Evolutionary conservation across 1,140 invertebrate species (phyloP).

Genomic region (Helicoverpa armigera): DNA sequence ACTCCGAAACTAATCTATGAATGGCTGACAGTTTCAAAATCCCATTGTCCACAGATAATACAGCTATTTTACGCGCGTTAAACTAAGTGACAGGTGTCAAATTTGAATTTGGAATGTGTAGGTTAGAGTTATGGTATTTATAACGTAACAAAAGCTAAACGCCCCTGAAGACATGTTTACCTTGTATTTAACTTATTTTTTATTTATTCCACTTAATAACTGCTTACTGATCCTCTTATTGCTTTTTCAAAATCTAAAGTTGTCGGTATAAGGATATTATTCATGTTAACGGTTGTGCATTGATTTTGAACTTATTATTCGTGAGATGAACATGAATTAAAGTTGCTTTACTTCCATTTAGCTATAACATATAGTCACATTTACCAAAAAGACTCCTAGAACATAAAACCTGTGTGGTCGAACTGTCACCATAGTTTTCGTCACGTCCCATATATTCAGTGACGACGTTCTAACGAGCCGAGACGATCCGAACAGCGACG

Average conservation of each 20-base stretch:
- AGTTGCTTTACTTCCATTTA: too few relatives aligned
- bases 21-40: conserved; percentile 28
- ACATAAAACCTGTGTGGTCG: neutral
- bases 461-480: neutral
- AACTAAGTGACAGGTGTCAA: conserved; percentile 28
- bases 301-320: too few relatives aligned
- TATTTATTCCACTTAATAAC: too few relatives aligned
- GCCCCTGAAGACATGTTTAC: neutral
- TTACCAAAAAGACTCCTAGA: neutral
- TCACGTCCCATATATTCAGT: conserved; percentile 18
- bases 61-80: conserved; percentile 19
- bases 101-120: conserved; percentile 7
- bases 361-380: too few relatives aligned
- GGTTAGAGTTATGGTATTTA: too few relatives aligned
- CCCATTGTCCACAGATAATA: conserved; percentile 35
- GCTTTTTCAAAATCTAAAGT: too few relatives aligned
- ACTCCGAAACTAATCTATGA: conserved; percentile 17
- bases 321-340: too few relatives aligned
- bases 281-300: too few relatives aligned
- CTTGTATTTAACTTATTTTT: too few relatives aligned
- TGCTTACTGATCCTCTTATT: too few relatives aligned
- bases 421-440: conserved; percentile 8
- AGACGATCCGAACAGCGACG: conserved; percentile 1
- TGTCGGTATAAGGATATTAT: too few relatives aligned
- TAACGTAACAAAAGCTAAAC: neutral